Conservation (phyloP, 2,113 vertebrate genomes). For the Neotoma lepida region DNA sequence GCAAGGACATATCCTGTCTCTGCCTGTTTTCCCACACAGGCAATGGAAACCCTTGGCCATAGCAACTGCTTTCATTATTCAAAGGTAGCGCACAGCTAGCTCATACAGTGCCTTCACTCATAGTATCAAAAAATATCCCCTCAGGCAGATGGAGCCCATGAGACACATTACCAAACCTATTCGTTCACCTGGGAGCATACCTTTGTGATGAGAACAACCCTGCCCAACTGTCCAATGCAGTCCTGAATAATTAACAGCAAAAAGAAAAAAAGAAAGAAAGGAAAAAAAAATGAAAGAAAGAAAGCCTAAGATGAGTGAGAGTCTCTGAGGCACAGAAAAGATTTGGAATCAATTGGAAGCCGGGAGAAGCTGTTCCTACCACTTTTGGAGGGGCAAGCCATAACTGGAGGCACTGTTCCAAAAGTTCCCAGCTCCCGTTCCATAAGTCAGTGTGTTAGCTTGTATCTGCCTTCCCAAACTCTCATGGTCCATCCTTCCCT, state of each 20-base stretch:
- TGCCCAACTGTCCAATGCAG: not conserved
- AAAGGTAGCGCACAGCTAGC: not conserved
- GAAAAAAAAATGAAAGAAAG: not conserved
- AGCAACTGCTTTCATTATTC: not conserved
- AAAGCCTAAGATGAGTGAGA: not conserved
- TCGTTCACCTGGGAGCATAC: not conserved
- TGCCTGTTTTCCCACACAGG: not conserved
- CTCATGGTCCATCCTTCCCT: not conserved
- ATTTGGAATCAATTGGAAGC: not conserved
- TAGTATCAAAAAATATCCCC: not conserved
- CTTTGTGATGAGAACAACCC: slow-evolving; percentile 21
- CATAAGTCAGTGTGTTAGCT: not conserved
- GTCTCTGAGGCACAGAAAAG: slow-evolving; percentile 19
- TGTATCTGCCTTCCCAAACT: not conserved
- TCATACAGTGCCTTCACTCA: not conserved
- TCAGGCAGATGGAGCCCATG: not conserved
- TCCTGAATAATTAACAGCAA: not conserved
- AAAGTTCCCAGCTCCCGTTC: not conserved
- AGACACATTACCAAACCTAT: not conserved
- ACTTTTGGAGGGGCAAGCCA: not conserved
- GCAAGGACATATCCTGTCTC: not conserved
- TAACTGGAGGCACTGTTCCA: not conserved
- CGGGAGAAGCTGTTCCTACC: not conserved
- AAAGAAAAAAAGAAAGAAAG: not conserved
- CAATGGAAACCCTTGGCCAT: not conserved